Evolutionary conservation across 2,797 vertebrate genomes (phyloP), one percentile per base, ranked within the genome.

Genomic region (Paramormyrops hopkinsi): DNA sequence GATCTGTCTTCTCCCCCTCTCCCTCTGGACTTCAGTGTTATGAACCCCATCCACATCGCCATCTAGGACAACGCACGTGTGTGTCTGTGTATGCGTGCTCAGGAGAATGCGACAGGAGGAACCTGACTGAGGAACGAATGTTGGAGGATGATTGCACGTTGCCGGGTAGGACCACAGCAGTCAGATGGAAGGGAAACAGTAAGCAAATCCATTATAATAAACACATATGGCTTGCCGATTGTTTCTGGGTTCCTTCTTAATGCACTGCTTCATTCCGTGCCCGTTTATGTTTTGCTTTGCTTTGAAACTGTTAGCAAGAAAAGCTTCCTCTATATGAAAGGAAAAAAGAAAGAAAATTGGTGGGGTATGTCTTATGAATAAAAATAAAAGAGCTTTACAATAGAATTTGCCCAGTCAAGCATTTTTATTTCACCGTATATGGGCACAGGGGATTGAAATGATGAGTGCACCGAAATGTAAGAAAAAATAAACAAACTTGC

Each of bases 321-420:
- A 22, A 41, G 41, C 50, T 37, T 33, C 33, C 37, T 85, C 53
- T 84, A 54, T 59, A 59, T 88, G 19, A 33, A 88, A 33, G 46
- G 19, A 85, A 12, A 89, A 89, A 86, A 69, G 19, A 76, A 79
- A 48, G 33, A 90, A 88, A 44, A 44, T 50, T 14, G 33, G 50
- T 54, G n/a, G 9, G 65, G 4, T 62, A 65, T 87, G 86, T 69
- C 51, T 76, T 83, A 29, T 44, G 54, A 62, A 85, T 83, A 84
- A 82, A 50, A 69, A 41, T 87, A 56, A 62, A 65, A 88, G 29
- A 90, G 89, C 76, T 90, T 90, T 88, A 90, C 59, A 50, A 88
- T 86, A 88, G 87, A 88, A 90, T 62, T 86, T 85, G 76, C 87
- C 65, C 44, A 85, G 76, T 11, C 25, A 69, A 8, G 79, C 46